These are phyloP conservation scores for Drosophila maculinotata DNA, from an alignment of 2,888 invertebrate species.

Conservation along the genomic window DNA sequence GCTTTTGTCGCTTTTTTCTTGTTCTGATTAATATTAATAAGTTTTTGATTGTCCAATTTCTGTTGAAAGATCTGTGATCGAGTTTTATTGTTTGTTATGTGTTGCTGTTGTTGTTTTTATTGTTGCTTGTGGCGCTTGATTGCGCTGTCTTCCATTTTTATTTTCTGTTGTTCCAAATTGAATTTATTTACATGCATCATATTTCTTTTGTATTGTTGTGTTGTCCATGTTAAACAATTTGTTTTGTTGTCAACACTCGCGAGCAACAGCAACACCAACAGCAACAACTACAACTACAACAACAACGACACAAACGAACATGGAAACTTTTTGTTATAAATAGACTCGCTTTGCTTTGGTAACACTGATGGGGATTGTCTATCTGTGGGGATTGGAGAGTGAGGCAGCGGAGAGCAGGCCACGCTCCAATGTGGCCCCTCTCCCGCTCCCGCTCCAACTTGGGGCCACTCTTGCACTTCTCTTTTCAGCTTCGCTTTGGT, in stretches of 20 bases:
- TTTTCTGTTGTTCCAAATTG: constrained; percentile 60
- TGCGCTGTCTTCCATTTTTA: constrained; percentile 38
- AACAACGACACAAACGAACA: constrained; percentile 46
- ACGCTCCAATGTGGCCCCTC: background rate
- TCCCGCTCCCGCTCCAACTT: constrained; percentile 5
- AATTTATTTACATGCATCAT: constrained; percentile 80
- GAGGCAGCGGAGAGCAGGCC: background rate
- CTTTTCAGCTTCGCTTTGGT: constrained; percentile 12
- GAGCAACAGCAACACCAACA: constrained; percentile 33
- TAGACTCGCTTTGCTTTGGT: constrained; percentile 47
- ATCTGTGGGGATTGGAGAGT: constrained; percentile 2
- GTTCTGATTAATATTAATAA: constrained; percentile 57
- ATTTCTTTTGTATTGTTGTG: constrained; percentile 67
- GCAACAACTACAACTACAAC: constrained; percentile 21
- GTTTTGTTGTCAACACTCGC: constrained; percentile 77
- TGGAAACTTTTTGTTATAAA: constrained; percentile 62
- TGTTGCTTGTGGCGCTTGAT: constrained; percentile 46
- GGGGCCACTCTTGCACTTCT: constrained; percentile 31
- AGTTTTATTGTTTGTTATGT: constrained; percentile 35
- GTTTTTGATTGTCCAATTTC: constrained; percentile 57
- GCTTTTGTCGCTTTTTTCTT: background rate
- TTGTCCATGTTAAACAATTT: constrained; percentile 78
- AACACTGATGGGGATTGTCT: constrained; percentile 25
- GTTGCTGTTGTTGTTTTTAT: constrained; percentile 9
- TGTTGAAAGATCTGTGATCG: constrained; percentile 52